A percentile compares a stretch with the other conserved stretches of the same genome.
phyloP scores from a whole-genome alignment of 2,113 vertebrate species.

The Neoarius graeffei region DNA sequence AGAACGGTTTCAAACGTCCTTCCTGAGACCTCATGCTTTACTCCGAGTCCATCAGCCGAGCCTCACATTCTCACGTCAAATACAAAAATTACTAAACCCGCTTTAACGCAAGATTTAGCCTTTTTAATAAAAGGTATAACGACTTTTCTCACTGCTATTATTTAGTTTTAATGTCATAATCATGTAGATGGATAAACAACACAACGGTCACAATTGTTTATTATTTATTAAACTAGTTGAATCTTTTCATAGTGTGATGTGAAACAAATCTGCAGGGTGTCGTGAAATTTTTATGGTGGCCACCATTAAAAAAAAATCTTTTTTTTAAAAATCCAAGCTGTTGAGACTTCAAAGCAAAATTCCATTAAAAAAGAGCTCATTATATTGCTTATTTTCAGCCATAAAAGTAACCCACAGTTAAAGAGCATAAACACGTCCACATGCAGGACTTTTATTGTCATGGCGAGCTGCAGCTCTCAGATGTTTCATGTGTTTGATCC shows the following conservation, averaged over 20 bases:
- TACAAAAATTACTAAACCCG: not conserved
- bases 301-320: not conserved
- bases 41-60: not conserved
- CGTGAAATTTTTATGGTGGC: too few species aligned
- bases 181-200: not conserved
- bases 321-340: not conserved
- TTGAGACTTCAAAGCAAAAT: not conserved
- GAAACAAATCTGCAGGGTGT: not conserved
- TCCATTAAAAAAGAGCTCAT: not conserved
- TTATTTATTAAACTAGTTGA: not conserved
- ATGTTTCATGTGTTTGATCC: not conserved
- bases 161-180: not conserved
- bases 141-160: not conserved
- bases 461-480: not conserved
- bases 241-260: not conserved
- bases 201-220: not conserved
- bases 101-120: not conserved
- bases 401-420: not conserved
- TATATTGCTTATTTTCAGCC: not conserved
- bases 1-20: too few species aligned
- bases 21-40: not conserved
- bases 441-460: not conserved
- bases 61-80: not conserved
- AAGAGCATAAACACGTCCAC: not conserved
- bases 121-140: not conserved